Conservation (phyloP, 2,888 invertebrate genomes). For the Physocephala rufipes region DNA sequence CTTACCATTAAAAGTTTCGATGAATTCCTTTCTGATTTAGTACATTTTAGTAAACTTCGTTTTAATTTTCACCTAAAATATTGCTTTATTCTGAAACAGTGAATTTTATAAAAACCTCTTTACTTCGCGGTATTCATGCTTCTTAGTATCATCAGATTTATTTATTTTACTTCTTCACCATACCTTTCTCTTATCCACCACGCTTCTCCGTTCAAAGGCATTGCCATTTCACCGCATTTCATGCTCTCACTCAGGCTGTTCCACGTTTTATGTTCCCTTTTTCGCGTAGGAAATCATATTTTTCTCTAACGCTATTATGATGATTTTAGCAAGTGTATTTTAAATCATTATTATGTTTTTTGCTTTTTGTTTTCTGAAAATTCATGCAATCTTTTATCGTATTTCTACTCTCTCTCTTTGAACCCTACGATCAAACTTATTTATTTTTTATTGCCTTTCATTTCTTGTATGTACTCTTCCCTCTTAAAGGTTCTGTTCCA, state of each 20-base stretch:
- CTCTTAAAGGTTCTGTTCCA: neutral
- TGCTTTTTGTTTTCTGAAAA: neutral
- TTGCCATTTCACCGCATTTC: neutral
- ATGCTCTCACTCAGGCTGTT: neutral
- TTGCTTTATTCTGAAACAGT: too few relatives aligned
- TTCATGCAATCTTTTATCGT: neutral
- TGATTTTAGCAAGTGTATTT: slow-evolving; percentile 22
- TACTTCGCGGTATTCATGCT: too few relatives aligned
- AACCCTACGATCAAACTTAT: neutral
- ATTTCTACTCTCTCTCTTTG: neutral
- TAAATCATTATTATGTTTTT: slow-evolving; percentile 25
- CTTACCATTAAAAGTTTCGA: too few relatives aligned
- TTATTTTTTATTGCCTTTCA: slow-evolving; percentile 5
- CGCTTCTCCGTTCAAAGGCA: neutral
- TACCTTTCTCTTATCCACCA: neutral
- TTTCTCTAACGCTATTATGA: neutral
- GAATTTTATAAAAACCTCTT: too few relatives aligned
- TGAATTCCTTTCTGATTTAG: too few relatives aligned
- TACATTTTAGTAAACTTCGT: too few relatives aligned
- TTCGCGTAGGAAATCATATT: neutral
- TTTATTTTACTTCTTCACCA: too few relatives aligned
- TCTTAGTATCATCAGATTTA: too few relatives aligned
- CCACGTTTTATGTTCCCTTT: neutral
- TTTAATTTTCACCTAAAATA: too few relatives aligned
- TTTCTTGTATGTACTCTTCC: neutral